These are phyloP conservation scores for Labrus mixtus DNA, from an alignment of 2,113 vertebrate genomes.

Conservation along the genomic window DNA sequence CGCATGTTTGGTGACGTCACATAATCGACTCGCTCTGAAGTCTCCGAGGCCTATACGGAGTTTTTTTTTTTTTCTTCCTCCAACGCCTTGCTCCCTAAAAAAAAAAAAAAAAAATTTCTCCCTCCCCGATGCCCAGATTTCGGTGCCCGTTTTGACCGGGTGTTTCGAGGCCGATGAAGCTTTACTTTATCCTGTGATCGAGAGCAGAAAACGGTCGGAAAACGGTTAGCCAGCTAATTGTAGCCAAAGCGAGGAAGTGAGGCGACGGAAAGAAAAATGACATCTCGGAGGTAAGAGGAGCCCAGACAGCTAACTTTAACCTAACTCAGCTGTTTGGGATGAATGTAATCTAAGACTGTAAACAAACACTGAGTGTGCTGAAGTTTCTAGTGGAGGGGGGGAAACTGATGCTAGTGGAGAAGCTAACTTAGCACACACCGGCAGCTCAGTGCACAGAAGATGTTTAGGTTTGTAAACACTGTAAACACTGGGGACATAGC, in stretches of 20 bases:
- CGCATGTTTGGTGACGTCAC: slow-evolving; percentile 85
- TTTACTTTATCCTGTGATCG: slow-evolving; percentile 58
- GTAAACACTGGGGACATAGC: neutral
- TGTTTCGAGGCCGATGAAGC: slow-evolving; percentile 75
- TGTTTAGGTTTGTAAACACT: slow-evolving; percentile 24
- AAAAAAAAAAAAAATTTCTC: slow-evolving; percentile 17
- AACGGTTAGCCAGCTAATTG: slow-evolving; percentile 62
- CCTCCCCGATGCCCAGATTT: slow-evolving; percentile 58
- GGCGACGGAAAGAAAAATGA: slow-evolving; percentile 86
- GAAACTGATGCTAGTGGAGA: neutral
- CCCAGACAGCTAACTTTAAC: slow-evolving; percentile 34
- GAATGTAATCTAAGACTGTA: neutral
- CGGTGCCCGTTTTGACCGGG: slow-evolving; percentile 66
- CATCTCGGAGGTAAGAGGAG: slow-evolving; percentile 91
- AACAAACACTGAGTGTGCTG: slow-evolving; percentile 1
- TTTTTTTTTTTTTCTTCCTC: slow-evolving; percentile 57
- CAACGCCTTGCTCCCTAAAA: slow-evolving; percentile 31
- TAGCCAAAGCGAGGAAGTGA: slow-evolving; percentile 77
- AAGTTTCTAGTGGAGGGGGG: slow-evolving; percentile 16
- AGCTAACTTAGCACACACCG: slow-evolving; percentile 56
- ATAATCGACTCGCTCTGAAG: slow-evolving; percentile 76
- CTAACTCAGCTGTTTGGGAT: slow-evolving; percentile 9
- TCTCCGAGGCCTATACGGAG: slow-evolving; percentile 82
- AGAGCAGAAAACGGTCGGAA: slow-evolving; percentile 56
- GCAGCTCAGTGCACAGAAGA: slow-evolving; percentile 38